A percentile compares a stretch with the other conserved stretches of the same genome.
Conservation (phyloP, 2,797 vertebrate genomes). For the Mormyrops attenuatus region DNA sequence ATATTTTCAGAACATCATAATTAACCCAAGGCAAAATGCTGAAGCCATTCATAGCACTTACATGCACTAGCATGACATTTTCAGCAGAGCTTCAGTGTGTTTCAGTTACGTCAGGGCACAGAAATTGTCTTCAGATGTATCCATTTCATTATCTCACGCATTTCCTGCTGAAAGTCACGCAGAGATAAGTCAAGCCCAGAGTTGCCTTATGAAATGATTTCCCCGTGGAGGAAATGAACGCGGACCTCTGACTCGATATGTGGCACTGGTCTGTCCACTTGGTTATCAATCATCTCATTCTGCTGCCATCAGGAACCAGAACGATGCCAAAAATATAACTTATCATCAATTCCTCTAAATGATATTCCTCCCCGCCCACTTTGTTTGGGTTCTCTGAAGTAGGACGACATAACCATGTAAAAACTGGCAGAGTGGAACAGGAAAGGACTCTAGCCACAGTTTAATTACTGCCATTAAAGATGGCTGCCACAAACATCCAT, state of each 20-base stretch:
- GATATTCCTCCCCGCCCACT: not conserved
- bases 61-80: not conserved
- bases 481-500: not conserved
- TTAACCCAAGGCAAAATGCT: not conserved
- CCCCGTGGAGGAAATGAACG: conserved; percentile 6
- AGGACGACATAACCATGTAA: not conserved
- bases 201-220: not conserved
- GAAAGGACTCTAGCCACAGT: not conserved
- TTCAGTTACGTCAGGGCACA: not conserved
- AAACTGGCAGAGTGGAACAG: not conserved
- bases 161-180: not conserved
- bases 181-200: not conserved
- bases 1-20: not conserved
- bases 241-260: not conserved
- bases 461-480: conserved; percentile 1
- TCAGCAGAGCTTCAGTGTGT: not conserved
- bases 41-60: not conserved
- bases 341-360: not conserved
- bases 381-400: not conserved
- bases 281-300: conserved; percentile 6
- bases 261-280: not conserved
- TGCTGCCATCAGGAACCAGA: not conserved
- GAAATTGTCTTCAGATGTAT: not conserved
- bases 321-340: not conserved
- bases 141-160: not conserved